Percentiles rank a stretch among this genome's conserved stretches.
phyloP scores from a whole-genome alignment of 2,888 invertebrate species.

The Heteropelma amictum region DNA sequence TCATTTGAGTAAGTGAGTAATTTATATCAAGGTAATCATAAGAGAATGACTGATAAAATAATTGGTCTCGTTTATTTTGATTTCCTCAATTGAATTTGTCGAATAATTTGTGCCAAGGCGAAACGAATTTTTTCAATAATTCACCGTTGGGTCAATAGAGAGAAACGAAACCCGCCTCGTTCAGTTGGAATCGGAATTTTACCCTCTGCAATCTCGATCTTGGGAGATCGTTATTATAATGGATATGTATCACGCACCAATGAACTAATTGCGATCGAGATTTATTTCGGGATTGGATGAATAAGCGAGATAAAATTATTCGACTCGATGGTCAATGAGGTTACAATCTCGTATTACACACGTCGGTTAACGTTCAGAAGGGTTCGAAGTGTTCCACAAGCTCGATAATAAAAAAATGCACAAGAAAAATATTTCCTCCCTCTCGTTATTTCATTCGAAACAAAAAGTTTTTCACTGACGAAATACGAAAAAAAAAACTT shows the following conservation, averaged over 20 bases:
- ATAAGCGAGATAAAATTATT: slow-evolving; percentile 26
- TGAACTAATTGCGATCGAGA: not conserved
- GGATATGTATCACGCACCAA: not conserved
- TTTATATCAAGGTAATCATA: no score
- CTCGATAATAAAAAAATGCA: not conserved
- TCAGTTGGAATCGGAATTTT: not conserved
- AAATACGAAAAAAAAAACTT: not conserved
- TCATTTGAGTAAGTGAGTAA: no score
- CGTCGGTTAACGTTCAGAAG: not conserved
- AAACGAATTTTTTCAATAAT: no score
- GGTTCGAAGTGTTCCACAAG: not conserved
- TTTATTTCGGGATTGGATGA: slow-evolving; percentile 29
- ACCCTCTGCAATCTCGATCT: slow-evolving; percentile 6
- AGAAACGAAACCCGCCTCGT: not conserved
- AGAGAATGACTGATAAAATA: no score
- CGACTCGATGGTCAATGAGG: slow-evolving; percentile 32
- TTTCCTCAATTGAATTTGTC: no score
- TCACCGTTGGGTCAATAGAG: not conserved
- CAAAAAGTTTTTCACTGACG: no score
- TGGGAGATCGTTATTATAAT: not conserved
- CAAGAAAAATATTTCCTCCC: not conserved
- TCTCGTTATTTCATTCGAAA: not conserved
- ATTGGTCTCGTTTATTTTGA: no score
- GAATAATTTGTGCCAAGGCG: not conserved
- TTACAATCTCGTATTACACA: slow-evolving; percentile 14